Evolutionary conservation across 2,888 invertebrate genomes (phyloP).

Genomic region (Hetaerina titia): DNA sequence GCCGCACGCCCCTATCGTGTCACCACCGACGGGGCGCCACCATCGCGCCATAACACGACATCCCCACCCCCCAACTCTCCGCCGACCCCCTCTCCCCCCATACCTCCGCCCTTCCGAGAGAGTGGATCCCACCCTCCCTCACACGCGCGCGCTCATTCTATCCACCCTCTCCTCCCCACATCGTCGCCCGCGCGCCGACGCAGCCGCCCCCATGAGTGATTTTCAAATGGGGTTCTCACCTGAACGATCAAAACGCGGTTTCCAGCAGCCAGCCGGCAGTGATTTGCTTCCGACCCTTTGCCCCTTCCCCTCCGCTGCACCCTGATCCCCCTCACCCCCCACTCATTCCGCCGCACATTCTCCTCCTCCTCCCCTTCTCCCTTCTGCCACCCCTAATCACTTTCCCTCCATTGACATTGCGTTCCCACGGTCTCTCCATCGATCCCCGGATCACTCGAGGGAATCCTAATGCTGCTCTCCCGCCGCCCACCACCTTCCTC

Average conservation of each 20-base stretch:
- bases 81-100: background rate
- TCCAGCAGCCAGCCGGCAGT: slow-evolving; percentile 48
- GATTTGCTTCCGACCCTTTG: slow-evolving; percentile 57
- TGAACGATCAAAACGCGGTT: slow-evolving; percentile 63
- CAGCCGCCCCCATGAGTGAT: slow-evolving; percentile 18
- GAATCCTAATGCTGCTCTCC: background rate
- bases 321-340: background rate
- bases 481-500: background rate
- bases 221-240: slow-evolving; percentile 62
- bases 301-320: slow-evolving; percentile 18
- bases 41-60: background rate
- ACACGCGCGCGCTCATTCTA: background rate
- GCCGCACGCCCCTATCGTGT: background rate
- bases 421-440: slow-evolving; percentile 24
- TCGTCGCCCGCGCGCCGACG: background rate
- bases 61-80: background rate
- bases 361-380: background rate
- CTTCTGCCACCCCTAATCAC: background rate
- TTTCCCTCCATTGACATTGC: background rate
- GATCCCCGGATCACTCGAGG: background rate
- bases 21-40: background rate
- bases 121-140: background rate
- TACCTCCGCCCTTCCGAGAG: slow-evolving; percentile 15
- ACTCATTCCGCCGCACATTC: background rate
- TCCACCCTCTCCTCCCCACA: background rate